These are phyloP conservation scores for Phrynocephalus forsythii DNA, from an alignment of 2,797 vertebrate genomes.

Conservation along the genomic window DNA sequence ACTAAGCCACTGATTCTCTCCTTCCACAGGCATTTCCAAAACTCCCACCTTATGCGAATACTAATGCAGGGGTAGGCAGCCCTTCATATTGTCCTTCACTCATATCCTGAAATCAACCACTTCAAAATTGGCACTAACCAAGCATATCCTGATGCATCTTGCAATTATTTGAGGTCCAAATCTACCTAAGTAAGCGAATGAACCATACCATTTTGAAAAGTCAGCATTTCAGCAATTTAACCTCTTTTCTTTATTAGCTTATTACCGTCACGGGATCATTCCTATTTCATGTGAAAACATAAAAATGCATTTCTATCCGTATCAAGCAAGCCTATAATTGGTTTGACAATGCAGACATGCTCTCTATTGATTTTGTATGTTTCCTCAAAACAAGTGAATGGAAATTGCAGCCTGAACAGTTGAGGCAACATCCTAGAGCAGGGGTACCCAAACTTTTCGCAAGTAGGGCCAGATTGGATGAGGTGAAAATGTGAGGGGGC, in stretches of 20 bases:
- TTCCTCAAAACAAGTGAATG: too few species aligned
- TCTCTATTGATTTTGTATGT: background rate
- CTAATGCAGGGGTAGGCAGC: background rate
- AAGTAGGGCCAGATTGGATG: too few species aligned
- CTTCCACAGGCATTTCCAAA: background rate
- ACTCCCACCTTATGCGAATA: too few species aligned
- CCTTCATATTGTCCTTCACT: background rate
- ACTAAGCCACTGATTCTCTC: background rate
- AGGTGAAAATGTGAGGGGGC: too few species aligned
- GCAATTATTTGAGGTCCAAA: background rate
- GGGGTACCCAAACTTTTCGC: too few species aligned
- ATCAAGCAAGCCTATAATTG: background rate
- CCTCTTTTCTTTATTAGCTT: background rate
- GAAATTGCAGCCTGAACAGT: background rate
- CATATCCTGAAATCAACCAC: background rate
- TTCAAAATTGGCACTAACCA: background rate
- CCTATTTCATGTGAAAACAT: background rate
- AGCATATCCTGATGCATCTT: background rate
- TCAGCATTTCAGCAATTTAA: background rate
- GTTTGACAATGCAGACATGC: background rate
- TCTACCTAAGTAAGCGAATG: background rate
- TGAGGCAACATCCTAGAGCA: too few species aligned
- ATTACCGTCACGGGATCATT: background rate
- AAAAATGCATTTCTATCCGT: background rate
- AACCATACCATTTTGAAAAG: background rate